Evolutionary conservation across 2,797 vertebrate species (phyloP).

Genomic region (Anabacerthia variegaticeps): DNA sequence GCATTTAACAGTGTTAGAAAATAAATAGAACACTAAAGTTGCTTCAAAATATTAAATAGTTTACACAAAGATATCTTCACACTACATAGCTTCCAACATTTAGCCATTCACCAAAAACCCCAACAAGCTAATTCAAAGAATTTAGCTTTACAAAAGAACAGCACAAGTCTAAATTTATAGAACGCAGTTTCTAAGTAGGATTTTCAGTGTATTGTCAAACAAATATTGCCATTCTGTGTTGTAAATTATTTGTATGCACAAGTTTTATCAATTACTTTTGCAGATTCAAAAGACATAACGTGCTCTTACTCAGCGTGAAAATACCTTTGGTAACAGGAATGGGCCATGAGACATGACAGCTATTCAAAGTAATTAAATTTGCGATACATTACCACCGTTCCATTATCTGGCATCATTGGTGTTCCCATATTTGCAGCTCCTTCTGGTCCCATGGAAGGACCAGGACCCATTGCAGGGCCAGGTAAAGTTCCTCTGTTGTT

Average conservation of each 20-base stretch:
- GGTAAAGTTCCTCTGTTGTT: slow-evolving; percentile 90
- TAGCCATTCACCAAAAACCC: not conserved
- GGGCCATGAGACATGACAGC: slow-evolving; percentile 53
- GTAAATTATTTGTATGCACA: not conserved
- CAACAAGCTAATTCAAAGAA: not conserved
- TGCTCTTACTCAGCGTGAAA: slow-evolving; percentile 72
- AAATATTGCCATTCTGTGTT: not conserved
- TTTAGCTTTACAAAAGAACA: not conserved
- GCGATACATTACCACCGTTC: slow-evolving; percentile 95
- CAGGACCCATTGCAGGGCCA: slow-evolving; percentile 86
- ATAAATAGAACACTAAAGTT: not conserved
- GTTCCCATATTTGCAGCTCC: slow-evolving; percentile 91
- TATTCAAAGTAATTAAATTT: slow-evolving; percentile 71
- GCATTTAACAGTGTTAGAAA: slow-evolving; percentile 22
- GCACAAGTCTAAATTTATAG: not conserved
- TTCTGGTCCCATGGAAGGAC: slow-evolving; percentile 89
- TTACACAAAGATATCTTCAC: slow-evolving; percentile 81
- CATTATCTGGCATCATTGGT: slow-evolving; percentile 93
- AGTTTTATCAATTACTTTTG: not conserved
- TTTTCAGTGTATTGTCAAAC: not conserved
- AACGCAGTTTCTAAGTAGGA: not conserved
- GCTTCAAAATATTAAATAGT: not conserved
- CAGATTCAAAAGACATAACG: not conserved
- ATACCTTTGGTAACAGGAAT: slow-evolving; percentile 74
- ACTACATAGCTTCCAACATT: slow-evolving; percentile 46